phyloP scores from a whole-genome alignment of 92 coral and sea anemone genomes.

The Palythoa grandiflora region DNA sequence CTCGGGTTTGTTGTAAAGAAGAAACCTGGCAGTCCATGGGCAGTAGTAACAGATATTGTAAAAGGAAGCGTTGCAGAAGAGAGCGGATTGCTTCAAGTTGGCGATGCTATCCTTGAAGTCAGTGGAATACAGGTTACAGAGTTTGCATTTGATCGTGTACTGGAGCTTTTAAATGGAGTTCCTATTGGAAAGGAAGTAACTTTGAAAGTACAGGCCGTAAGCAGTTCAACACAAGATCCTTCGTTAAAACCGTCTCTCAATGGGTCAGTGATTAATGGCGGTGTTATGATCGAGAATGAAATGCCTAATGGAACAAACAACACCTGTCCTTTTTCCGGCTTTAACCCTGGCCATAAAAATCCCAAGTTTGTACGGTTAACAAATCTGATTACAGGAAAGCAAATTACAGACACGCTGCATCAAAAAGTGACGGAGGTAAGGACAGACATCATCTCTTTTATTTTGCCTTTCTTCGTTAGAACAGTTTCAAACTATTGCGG shows the following conservation, averaged over 20 bases:
- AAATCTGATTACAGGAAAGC: conserved; percentile 80
- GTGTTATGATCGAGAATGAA: conserved; percentile 3
- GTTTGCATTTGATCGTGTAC: conserved; percentile 57
- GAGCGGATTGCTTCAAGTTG: conserved; percentile 71
- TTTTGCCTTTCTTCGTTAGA: background rate
- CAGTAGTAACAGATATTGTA: conserved; percentile 73
- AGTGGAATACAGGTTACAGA: conserved; percentile 74
- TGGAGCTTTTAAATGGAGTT: conserved; percentile 70
- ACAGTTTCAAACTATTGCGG: background rate
- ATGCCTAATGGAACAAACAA: background rate
- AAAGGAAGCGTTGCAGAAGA: conserved; percentile 84
- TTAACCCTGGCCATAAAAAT: conserved; percentile 51
- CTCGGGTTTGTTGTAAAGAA: conserved; percentile 79
- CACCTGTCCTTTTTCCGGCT: conserved; percentile 57
- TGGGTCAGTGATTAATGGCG: conserved; percentile 34
- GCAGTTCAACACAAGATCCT: conserved; percentile 14
- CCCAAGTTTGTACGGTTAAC: conserved; percentile 81
- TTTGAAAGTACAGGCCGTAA: conserved; percentile 59
- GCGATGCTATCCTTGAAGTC: conserved; percentile 80
- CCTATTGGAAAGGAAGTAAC: conserved; percentile 65
- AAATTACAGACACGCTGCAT: conserved; percentile 90
- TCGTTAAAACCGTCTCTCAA: background rate
- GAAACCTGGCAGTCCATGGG: conserved; percentile 60
- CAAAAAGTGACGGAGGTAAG: conserved; percentile 62
- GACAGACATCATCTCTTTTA: background rate